Evolutionary conservation across 2,888 invertebrate species (phyloP), one percentile per base, ranked within the genome.

Genomic region (Folsomia candida): DNA sequence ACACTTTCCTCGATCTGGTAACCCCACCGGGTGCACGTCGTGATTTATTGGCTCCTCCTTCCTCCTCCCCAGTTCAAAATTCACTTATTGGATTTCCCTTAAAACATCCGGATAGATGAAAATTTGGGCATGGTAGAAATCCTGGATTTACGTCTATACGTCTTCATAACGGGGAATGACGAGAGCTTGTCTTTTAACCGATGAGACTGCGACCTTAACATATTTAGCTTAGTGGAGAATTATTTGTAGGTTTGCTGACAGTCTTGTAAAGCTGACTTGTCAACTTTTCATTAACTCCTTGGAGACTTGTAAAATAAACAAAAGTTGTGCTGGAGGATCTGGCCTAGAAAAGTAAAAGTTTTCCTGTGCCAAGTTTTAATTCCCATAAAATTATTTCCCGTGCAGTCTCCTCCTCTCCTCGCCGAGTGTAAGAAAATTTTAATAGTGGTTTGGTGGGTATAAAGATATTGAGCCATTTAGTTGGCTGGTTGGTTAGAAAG

Each of bases 11-110:
- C 54, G 51, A 65, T 65, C 54, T 51, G 29, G 26, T 51, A 65
- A 65, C 65, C 65, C 65, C 54, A 57, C 25, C 51, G 65, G 65
- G 54, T 51, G 54, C 54, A 51, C 47, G 60, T n/a, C 25, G 28
- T 59, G 57, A 58, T 58, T 70, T 70, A 51, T 66, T 28, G 61
- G 60, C 54, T 57, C n/a, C n/a, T n/a, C n/a, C n/a, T 26, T 47
- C 25, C 68, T 68, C 51, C 60, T 54, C 61, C 51, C 20, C 47
- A 54, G 20, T 54, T 20, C 54, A 54, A 54, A 54, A 54, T 22
- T 54, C n/a, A 54, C 54, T 54, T 6, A 54, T 22, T 22, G 22
- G 22, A 47, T 9, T 47, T 22, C 54, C 54, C 6, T 14, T 20
- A 54, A 54, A 54, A 54, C 54, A n/a, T n/a, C n/a, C 20, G 22